Evolutionary conservation across 2,113 vertebrate genomes (phyloP), one percentile per base, ranked within the genome.

Genomic region (Centropus bengalensis): DNA sequence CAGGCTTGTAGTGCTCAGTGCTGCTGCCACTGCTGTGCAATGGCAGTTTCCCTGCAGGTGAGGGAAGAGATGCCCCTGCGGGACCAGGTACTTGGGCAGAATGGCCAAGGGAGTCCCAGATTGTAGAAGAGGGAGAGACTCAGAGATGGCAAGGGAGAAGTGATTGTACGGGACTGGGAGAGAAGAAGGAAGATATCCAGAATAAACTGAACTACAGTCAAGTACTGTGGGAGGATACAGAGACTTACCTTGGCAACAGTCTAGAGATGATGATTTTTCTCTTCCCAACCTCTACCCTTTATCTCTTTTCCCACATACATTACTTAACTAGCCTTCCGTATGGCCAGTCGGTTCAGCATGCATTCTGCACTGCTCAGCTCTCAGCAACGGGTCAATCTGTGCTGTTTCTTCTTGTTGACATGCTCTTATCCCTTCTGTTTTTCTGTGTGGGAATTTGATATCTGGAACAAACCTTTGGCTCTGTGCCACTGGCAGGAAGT

Each of bases 181-280:
- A 93, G 27, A 82, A 21, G 33, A 81, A 84, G 28, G 38, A 64
- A 68, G 1, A 1, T 52, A 55, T 56, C 30, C 54, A 75, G 56
- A 87, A 75, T 78, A 76, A 96, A 95, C 82, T 60, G 3, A 52
- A 91, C 70, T 40, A 74, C 40, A 15, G 12, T 75, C 27, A 59
- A 70, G 42, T 71, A 80, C 30, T 68, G 12, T 59, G 55, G 67
- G 42, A 86, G 28, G 14, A 56, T 40, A 67, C 47, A 74, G 32
- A 18, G 36, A 32, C n/a, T 89, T 76, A 58, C n/a, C 24, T 49
- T 62, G 44, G 16, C 42, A 82, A 28, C 49, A 88, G 2, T 70
- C 28, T 82, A 64, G 47, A 88, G 60, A 42, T 63, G 42, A 63
- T 58, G 23, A 12, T 83, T 82, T 83, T 80, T 47, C 58, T 71